Base-by-base conservation (phyloP, 2,797 vertebrate genomes). In the Gallinago solitaria region DNA sequence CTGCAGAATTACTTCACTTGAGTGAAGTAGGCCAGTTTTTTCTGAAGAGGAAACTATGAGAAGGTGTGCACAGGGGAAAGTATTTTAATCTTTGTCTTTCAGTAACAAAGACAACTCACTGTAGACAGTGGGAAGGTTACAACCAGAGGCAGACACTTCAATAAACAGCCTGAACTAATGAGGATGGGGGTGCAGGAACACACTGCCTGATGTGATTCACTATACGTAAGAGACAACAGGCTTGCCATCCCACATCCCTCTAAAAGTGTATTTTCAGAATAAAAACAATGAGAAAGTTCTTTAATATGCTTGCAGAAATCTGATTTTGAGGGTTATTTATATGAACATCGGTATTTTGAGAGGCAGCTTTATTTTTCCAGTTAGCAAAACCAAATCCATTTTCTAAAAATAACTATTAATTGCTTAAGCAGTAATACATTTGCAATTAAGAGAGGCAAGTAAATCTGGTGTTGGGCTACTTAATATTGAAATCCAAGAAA, bases 151-250 rank as follows among this genome's bases (percentile, higher is more conserved):
- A 75, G 35, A 45, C 6, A 80, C 32, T 11, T 80, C n/a, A 6
- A 17, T 48, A 3, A 54, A 19, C 39, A 35, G 21, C 28, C 67
- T 24, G 25, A 59, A 28, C 35, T 68, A 47, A 2, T 25, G 23
- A n/a, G 28, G 17, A 14, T 21, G 10, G 5, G 12, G 4, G 12
- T 21, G 33, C 57, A 63, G 61, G 37, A 74, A 33, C 4, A 2
- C 30, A 12, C 43, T 54, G 43, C 48, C 39, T 56, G 30, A 24
- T 28, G 20, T 14, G 25, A 63, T 21, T 21, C 2, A 45, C 24
- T 21, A 5, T 0, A 9, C 5, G 1, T 23, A 43, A 32, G 12
- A 64, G 27, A 48, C 1, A 0, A 57, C 15, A 57, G 14, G 27
- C 11, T 88, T 53, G 24, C 30, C 28, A 6, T 14, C 41, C 39